Percentiles rank a stretch among this genome's conserved stretches.
phyloP scores from a whole-genome alignment of 2,113 vertebrate species.

The Myrmecobius fasciatus region DNA sequence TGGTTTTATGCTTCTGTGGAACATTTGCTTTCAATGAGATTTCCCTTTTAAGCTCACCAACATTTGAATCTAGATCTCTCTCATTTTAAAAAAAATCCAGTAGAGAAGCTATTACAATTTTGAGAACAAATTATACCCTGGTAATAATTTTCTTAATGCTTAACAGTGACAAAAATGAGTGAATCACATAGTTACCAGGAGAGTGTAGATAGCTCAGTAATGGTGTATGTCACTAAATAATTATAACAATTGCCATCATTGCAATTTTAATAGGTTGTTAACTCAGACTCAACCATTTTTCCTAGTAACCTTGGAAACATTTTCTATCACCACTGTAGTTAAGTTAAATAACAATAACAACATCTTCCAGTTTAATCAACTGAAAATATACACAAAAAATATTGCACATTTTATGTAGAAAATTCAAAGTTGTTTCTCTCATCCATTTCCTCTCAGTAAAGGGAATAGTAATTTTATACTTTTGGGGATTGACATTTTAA shows the following conservation, averaged over 20 bases:
- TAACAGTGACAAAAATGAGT: neutral
- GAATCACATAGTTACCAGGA: neutral
- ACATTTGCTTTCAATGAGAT: constrained; percentile 21
- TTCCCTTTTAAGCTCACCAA: constrained; percentile 20
- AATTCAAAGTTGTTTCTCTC: neutral
- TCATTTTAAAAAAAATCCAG: constrained; percentile 27
- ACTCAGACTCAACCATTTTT: neutral
- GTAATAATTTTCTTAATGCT: constrained; percentile 2
- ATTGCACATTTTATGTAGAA: neutral
- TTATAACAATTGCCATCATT: neutral
- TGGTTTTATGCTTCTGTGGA: neutral
- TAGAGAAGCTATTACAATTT: constrained; percentile 20
- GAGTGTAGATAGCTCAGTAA: neutral
- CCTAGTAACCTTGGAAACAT: neutral
- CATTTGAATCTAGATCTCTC: constrained; percentile 22
- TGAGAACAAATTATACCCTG: constrained; percentile 6
- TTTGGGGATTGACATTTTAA: neutral
- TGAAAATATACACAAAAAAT: neutral
- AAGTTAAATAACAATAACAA: neutral
- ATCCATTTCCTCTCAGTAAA: constrained; percentile 21
- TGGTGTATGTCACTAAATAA: neutral
- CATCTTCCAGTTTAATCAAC: constrained; percentile 2
- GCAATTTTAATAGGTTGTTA: neutral
- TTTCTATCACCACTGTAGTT: neutral
- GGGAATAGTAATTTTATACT: neutral